These are phyloP conservation scores for Nibea albiflora DNA, from an alignment of 2,113 vertebrate species.

Conservation along the genomic window DNA sequence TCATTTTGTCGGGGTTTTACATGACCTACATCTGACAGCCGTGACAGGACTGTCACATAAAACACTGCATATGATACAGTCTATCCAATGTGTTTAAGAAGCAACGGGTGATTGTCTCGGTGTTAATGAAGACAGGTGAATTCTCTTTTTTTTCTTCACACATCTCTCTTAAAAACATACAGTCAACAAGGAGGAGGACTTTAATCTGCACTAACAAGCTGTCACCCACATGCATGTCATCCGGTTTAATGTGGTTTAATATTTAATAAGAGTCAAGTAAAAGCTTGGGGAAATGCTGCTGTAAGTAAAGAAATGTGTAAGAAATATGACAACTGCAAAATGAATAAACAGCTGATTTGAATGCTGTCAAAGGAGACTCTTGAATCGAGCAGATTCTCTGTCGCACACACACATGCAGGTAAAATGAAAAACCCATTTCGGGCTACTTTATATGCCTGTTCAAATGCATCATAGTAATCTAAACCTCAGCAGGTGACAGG, in stretches of 20 bases:
- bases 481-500: conserved; percentile 11
- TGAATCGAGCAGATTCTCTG: neutral
- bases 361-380: neutral
- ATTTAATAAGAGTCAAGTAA: neutral
- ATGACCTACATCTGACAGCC: conserved; percentile 46
- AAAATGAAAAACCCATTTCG: neutral
- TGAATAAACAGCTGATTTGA: conserved; percentile 23
- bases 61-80: conserved; percentile 26
- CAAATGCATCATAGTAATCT: neutral
- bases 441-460: neutral
- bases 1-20: conserved; percentile 35
- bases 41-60: conserved; percentile 51
- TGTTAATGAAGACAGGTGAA: conserved; percentile 32
- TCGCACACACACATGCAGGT: neutral
- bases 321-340: conserved; percentile 3
- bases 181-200: neutral
- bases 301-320: neutral
- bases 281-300: neutral
- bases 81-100: conserved; percentile 22
- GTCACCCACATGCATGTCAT: conserved; percentile 18
- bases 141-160: conserved; percentile 8
- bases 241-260: neutral
- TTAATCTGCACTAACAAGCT: conserved; percentile 41
- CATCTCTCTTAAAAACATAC: conserved; percentile 1
- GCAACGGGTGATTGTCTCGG: conserved; percentile 7